Evolutionary conservation across 35 echinoderm and acorn worm genomes (phyloP).

Genomic region (Stichopus chloronotus): DNA sequence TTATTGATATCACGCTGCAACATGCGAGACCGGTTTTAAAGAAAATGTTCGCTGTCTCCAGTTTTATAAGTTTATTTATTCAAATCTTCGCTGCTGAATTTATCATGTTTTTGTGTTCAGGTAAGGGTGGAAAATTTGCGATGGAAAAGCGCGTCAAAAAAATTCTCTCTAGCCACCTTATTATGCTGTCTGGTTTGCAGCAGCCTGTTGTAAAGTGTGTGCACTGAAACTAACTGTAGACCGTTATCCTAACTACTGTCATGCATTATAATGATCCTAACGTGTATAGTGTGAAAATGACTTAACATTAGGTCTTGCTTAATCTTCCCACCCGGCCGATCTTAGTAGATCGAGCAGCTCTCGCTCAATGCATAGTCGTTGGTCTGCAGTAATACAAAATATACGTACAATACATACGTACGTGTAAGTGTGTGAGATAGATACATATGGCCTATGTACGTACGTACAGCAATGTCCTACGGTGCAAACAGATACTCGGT

Average conservation of each 20-base stretch:
- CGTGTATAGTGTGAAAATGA: background rate
- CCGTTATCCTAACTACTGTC: background rate
- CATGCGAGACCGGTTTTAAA: background rate
- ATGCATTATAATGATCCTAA: background rate
- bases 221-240: background rate
- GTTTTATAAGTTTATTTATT: too few relatives aligned
- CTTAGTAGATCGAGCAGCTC: background rate
- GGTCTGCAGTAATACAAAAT: background rate
- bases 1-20: background rate
- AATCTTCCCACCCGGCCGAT: background rate
- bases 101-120: background rate
- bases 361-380: background rate
- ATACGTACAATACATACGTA: background rate
- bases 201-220: background rate
- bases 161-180: slow-evolving; percentile 57
- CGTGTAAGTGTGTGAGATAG: background rate
- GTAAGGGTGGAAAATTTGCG: background rate
- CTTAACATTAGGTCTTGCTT: slow-evolving; percentile 25
- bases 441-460: background rate
- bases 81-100: too few relatives aligned
- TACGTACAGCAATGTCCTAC: background rate
- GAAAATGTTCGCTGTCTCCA: background rate
- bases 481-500: too few relatives aligned
- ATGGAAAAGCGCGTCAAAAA: slow-evolving; percentile 25
- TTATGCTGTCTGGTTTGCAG: slow-evolving; percentile 45